Conservation (phyloP, 1,140 invertebrate species). For the Apis laboriosa region DNA sequence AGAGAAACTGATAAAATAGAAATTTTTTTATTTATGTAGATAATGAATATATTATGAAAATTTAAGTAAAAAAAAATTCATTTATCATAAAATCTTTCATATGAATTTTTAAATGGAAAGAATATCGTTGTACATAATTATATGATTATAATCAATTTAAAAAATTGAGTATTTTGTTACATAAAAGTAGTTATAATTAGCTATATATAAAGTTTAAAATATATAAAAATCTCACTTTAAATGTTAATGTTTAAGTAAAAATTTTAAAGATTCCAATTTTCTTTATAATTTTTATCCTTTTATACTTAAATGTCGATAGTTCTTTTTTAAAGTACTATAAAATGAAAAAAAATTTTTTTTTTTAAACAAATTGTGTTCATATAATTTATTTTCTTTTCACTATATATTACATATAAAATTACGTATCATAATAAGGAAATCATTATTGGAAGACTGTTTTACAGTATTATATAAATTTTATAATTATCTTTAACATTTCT, state of each 20-base stretch:
- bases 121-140: slow-evolving; percentile 49
- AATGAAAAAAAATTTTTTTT: neutral
- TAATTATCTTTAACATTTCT: slow-evolving; percentile 8
- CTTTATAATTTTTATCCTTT: slow-evolving; percentile 15
- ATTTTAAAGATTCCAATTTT: neutral
- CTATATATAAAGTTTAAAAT: slow-evolving; percentile 6
- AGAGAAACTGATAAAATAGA: slow-evolving; percentile 38
- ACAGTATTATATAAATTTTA: slow-evolving; percentile 23
- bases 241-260: neutral
- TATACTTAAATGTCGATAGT: neutral
- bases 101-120: slow-evolving; percentile 5
- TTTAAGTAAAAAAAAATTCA: slow-evolving; percentile 1
- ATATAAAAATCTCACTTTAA: slow-evolving; percentile 6
- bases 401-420: neutral
- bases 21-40: slow-evolving; percentile 44
- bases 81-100: slow-evolving; percentile 40
- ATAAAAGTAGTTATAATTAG: neutral
- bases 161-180: slow-evolving; percentile 39
- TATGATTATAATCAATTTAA: slow-evolving; percentile 37
- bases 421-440: neutral
- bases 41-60: slow-evolving; percentile 21
- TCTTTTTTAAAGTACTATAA: neutral
- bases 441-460: slow-evolving; percentile 37
- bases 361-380: slow-evolving; percentile 1
- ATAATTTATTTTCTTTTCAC: slow-evolving; percentile 1